phyloP scores from a whole-genome alignment of 2,113 vertebrate species.

The Martes martes region DNA sequence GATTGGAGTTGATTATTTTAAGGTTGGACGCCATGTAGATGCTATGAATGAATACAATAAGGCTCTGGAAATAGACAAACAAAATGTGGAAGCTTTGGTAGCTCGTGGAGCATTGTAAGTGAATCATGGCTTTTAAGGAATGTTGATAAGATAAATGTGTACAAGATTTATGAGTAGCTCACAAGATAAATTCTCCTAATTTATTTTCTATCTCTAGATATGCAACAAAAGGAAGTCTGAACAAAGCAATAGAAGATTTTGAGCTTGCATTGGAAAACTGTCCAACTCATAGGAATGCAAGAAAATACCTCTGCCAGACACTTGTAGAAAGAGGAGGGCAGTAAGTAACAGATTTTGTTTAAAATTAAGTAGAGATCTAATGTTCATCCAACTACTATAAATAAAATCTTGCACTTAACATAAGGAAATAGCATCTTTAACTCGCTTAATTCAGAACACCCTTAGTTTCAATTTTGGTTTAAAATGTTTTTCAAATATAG shows the following conservation, averaged over 20 bases:
- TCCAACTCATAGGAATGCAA: slow-evolving; percentile 95
- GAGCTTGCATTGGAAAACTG: slow-evolving; percentile 94
- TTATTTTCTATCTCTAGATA: slow-evolving; percentile 83
- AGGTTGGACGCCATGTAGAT: slow-evolving; percentile 92
- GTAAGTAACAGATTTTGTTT: slow-evolving; percentile 83
- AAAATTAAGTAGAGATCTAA: background rate
- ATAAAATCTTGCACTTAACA: background rate
- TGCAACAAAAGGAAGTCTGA: slow-evolving; percentile 95
- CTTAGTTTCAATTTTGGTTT: background rate
- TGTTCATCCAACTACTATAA: background rate
- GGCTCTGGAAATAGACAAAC: slow-evolving; percentile 94
- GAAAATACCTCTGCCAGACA: slow-evolving; percentile 98
- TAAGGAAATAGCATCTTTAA: background rate
- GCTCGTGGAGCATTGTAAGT: slow-evolving; percentile 98
- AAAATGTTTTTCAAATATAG: background rate
- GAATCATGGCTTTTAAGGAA: background rate
- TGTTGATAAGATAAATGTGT: slow-evolving; percentile 30
- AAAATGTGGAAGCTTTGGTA: slow-evolving; percentile 96
- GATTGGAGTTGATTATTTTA: slow-evolving; percentile 95
- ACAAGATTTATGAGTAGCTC: background rate
- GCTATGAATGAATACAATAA: slow-evolving; percentile 99
- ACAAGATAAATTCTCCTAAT: background rate
- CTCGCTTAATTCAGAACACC: background rate
- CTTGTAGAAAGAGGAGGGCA: slow-evolving; percentile 96
- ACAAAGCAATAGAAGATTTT: slow-evolving; percentile 96